A percentile compares a stretch with the other conserved stretches of the same genome.
Conservation (phyloP, 2,888 invertebrate genomes). For the Acleris holmiana region DNA sequence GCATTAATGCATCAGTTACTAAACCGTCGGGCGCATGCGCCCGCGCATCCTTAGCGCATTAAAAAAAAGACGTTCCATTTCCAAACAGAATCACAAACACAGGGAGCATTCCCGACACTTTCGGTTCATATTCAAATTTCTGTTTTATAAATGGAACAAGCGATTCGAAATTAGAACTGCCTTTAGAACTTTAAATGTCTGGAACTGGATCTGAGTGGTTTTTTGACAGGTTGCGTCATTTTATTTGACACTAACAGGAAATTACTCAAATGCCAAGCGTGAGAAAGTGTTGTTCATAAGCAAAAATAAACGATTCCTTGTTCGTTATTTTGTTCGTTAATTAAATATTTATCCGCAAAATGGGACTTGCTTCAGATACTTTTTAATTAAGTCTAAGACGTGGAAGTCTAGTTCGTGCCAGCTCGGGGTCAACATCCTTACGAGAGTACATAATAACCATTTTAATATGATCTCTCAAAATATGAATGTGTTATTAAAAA, state of each 20-base stretch:
- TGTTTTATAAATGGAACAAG: constrained; percentile 67
- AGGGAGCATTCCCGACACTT: constrained; percentile 66
- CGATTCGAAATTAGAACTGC: constrained; percentile 55
- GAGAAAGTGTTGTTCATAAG: constrained; percentile 43
- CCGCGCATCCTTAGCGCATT: constrained; percentile 80
- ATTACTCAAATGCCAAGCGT: constrained; percentile 52
- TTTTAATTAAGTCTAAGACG: constrained; percentile 80
- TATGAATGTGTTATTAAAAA: constrained; percentile 35
- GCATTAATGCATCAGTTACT: constrained; percentile 84
- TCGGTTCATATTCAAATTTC: constrained; percentile 77
- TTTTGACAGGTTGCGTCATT: constrained; percentile 46
- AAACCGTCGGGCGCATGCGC: constrained; percentile 81
- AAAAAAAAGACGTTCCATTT: constrained; percentile 77
- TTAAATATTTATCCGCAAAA: constrained; percentile 64
- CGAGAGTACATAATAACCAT: constrained; percentile 57
- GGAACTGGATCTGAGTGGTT: constrained; percentile 51
- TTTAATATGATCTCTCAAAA: constrained; percentile 52
- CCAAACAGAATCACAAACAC: constrained; percentile 75
- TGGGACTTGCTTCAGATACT: constrained; percentile 73
- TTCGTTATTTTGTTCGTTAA: constrained; percentile 54
- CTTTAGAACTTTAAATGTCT: constrained; percentile 34
- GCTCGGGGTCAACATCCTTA: constrained; percentile 78
- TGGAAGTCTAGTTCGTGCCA: constrained; percentile 64
- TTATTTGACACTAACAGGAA: constrained; percentile 64
- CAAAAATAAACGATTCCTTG: constrained; percentile 44